Conservation (phyloP, 2,113 vertebrate genomes). For the Recurvirostra avosetta region DNA sequence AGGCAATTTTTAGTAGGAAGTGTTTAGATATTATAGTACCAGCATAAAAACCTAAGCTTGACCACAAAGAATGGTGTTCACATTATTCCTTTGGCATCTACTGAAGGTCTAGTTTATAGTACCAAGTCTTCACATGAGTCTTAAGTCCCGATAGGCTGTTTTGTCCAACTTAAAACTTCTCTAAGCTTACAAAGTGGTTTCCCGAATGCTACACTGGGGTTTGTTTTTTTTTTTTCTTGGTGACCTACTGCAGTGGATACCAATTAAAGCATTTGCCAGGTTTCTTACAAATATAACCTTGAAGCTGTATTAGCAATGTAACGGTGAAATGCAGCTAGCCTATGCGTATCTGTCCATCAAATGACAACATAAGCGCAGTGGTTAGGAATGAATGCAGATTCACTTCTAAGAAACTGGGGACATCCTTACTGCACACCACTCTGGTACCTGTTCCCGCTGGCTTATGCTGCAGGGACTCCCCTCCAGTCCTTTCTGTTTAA, state of each 20-base stretch:
- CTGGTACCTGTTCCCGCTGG: rapidly evolving
- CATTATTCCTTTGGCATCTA: neutral
- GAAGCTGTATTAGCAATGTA: neutral
- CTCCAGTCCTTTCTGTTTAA: neutral
- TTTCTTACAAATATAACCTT: neutral
- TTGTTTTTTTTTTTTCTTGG: neutral
- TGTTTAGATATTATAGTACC: neutral
- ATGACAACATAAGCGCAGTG: neutral
- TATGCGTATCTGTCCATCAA: neutral
- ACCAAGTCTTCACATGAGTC: neutral
- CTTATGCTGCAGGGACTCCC: neutral
- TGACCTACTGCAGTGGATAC: neutral
- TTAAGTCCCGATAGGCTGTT: neutral
- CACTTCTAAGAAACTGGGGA: neutral
- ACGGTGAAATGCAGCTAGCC: neutral
- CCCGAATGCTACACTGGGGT: neutral
- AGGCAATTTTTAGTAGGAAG: neutral
- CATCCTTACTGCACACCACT: neutral
- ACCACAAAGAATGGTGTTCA: neutral
- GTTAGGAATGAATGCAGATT: neutral
- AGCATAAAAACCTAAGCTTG: neutral
- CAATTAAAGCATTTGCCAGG: neutral
- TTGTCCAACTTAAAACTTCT: neutral
- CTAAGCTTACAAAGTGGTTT: neutral
- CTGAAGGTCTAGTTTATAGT: neutral